Evolutionary conservation across 2,113 vertebrate species (phyloP).

Genomic region (Cynocephalus volans): DNA sequence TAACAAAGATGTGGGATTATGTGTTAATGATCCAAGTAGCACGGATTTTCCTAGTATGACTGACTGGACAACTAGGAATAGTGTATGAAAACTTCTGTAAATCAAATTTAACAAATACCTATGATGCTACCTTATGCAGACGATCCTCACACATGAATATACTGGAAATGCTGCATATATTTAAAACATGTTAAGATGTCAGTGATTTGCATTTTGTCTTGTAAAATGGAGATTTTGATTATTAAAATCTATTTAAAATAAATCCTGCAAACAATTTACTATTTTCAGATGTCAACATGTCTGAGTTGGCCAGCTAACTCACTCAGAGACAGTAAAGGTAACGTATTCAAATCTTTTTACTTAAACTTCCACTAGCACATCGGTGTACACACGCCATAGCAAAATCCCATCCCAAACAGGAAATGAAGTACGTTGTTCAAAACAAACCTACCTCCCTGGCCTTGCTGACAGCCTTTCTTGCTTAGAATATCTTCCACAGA

Average conservation of each 20-base stretch:
- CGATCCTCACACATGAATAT: background rate
- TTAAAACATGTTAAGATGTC: background rate
- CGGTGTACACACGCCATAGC: accelerated
- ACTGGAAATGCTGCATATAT: accelerated
- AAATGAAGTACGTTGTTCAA: accelerated
- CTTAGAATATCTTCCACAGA: constrained; percentile 93
- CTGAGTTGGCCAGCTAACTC: too few relatives aligned
- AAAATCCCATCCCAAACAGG: accelerated
- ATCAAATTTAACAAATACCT: accelerated
- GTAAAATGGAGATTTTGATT: background rate
- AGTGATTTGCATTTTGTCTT: background rate
- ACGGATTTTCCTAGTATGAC: too few relatives aligned
- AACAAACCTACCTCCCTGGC: constrained; percentile 91
- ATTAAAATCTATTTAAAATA: background rate
- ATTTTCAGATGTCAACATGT: background rate
- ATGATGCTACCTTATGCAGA: accelerated
- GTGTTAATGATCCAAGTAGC: background rate
- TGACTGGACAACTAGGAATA: background rate
- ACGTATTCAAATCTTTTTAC: too few relatives aligned
- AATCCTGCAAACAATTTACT: background rate
- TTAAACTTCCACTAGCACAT: background rate
- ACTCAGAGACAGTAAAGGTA: too few relatives aligned
- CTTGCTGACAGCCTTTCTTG: constrained; percentile 93
- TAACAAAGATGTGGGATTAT: accelerated
- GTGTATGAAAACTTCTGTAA: accelerated